These are phyloP conservation scores for Cremastinae sp. DNA, from an alignment of 2,888 invertebrate genomes.

Conservation along the genomic window DNA sequence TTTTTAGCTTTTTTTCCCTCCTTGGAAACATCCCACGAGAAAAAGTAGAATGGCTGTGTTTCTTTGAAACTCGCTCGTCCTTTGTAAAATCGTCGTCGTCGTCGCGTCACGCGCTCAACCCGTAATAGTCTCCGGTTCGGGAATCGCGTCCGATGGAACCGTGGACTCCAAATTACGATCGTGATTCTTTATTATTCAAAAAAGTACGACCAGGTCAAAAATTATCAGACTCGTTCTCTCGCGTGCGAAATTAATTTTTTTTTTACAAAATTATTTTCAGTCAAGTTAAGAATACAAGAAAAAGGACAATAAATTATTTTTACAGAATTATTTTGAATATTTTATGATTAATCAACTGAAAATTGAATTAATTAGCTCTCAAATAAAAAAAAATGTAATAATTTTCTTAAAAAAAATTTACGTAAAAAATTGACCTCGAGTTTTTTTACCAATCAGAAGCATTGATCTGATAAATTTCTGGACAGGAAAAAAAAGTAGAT, in stretches of 20 bases:
- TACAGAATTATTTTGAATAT: too few relatives aligned
- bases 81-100: conserved; percentile 53
- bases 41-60: conserved; percentile 32
- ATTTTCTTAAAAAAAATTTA: too few relatives aligned
- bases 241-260: too few relatives aligned
- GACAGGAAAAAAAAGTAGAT: not conserved
- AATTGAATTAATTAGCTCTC: too few relatives aligned
- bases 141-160: conserved; percentile 20
- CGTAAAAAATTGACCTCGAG: not conserved
- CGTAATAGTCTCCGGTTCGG: conserved; percentile 21
- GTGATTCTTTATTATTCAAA: conserved; percentile 21
- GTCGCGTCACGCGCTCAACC: conserved; percentile 22
- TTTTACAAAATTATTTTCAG: too few relatives aligned
- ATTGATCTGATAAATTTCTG: not conserved
- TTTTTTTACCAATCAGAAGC: conserved; percentile 1
- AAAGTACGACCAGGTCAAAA: too few relatives aligned
- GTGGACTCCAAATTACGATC: conserved; percentile 1
- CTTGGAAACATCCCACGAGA: conserved; percentile 38
- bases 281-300: too few relatives aligned
- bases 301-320: too few relatives aligned
- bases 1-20: conserved; percentile 37
- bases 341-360: too few relatives aligned
- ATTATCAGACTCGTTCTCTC: too few relatives aligned
- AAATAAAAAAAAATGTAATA: too few relatives aligned
- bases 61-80: conserved; percentile 55